phyloP scores from a whole-genome alignment of 2,797 vertebrate species.

The Eulemur rubriventer region DNA sequence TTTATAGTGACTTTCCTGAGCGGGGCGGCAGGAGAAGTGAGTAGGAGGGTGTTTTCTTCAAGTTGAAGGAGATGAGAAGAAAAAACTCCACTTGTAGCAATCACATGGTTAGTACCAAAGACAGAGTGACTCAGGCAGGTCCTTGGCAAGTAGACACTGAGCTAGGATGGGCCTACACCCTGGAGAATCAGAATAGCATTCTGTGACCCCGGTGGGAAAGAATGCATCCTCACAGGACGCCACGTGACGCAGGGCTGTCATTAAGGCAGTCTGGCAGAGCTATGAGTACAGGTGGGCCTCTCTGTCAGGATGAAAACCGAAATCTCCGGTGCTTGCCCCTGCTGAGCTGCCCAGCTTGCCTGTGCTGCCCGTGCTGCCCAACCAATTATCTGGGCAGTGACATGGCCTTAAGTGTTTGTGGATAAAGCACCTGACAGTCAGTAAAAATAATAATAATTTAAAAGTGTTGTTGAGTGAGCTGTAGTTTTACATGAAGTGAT shows the following conservation, averaged over 20 bases:
- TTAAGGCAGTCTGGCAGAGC: constrained; percentile 6
- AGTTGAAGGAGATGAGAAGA: constrained; percentile 10
- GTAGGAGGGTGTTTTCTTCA: constrained; percentile 51
- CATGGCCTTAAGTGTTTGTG: constrained; percentile 30
- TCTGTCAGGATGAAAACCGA: neutral
- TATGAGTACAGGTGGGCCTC: neutral
- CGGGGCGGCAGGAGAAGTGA: neutral
- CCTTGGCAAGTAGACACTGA: neutral
- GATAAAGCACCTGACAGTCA: constrained; percentile 8
- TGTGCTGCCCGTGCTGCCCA: neutral
- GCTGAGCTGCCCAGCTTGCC: neutral
- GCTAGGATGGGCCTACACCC: neutral
- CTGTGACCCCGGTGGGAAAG: constrained; percentile 55
- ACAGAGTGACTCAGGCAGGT: neutral
- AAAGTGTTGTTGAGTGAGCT: neutral
- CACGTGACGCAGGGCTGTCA: constrained; percentile 6
- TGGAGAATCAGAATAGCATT: neutral
- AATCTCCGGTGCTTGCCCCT: neutral
- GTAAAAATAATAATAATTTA: constrained; percentile 39
- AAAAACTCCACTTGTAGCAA: constrained; percentile 9
- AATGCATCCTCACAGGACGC: neutral
- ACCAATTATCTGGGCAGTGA: neutral
- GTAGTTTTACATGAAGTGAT: neutral
- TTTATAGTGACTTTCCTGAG: neutral
- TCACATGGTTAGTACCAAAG: constrained; percentile 25